Base-by-base conservation (phyloP, 2,797 vertebrate species). In the Synanceia verrucosa region DNA sequence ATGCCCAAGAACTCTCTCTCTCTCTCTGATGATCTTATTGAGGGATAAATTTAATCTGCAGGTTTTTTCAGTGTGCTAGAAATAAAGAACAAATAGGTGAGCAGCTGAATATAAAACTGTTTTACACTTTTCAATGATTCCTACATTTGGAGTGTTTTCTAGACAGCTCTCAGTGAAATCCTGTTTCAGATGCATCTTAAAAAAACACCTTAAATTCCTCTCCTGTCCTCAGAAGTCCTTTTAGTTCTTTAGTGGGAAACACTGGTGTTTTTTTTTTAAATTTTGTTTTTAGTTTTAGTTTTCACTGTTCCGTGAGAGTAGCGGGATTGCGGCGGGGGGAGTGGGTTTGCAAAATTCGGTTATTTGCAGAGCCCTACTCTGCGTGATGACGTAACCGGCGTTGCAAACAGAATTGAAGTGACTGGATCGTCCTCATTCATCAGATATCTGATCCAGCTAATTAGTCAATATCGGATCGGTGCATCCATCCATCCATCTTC, bases 131-230 rank as follows among this genome's bases (percentile, higher is more conserved):
- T 55, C 37, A 71, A 29, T 21, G 33, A 46, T 64, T 79, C 56
- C 47, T 51, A 59, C 47, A 36, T 61, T 81, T 48, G 29, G 51
- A 61, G 14, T 23, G 31, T 44, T 51, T 81, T 64, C 76, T 70
- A 48, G 48, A 63, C 55, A 19, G 24, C 59, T 70, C 53, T 65
- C 4, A 0, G 64, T 33, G 28, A 65, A 81, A 67, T 73, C 75
- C 79, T 58, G 34, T 55, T 77, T 82, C 56, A 69, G 48, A 81
- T 78, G 76, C 70, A 81, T n/a, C n/a, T n/a, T n/a, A n/a, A n/a
- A n/a, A n/a, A n/a, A 86, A 87, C 55, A 79, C 55, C 29, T 57
- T 3, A 1, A 34, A 62, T 37, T 50, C 47, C 55, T 44, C 41
- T 28, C 21, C 9, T 16, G 13, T 66, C 39, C 57, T 70, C 2